Percentiles rank a stretch among this genome's conserved stretches.
Conservation (phyloP, 2,888 invertebrate genomes). For the Melolontha melolontha region DNA sequence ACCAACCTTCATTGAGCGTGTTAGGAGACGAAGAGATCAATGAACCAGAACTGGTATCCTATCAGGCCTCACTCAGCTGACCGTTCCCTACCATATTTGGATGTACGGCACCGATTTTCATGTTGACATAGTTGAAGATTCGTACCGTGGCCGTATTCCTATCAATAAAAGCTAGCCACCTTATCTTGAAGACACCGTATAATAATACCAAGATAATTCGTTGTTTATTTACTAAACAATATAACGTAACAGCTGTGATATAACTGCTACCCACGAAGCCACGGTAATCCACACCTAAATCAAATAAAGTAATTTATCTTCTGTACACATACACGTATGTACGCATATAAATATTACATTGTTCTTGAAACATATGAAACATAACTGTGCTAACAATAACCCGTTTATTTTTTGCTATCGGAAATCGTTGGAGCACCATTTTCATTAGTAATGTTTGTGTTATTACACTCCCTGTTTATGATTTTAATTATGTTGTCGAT, state of each 20-base stretch:
- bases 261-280: slow-evolving; percentile 19
- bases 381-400: slow-evolving; percentile 8
- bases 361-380: background rate
- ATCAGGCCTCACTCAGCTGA: slow-evolving; percentile 41
- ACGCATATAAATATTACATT: slow-evolving; percentile 8
- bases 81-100: slow-evolving; percentile 35
- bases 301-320: slow-evolving; percentile 20
- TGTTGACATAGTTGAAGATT: slow-evolving; percentile 35
- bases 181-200: slow-evolving; percentile 8
- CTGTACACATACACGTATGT: background rate
- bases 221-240: slow-evolving; percentile 17
- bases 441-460: slow-evolving; percentile 4
- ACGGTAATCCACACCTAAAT: slow-evolving; percentile 6
- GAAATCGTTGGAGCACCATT: slow-evolving; percentile 14
- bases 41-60: slow-evolving; percentile 49
- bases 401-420: slow-evolving; percentile 8
- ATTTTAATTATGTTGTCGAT: too few relatives aligned
- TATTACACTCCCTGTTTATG: too few relatives aligned
- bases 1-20: slow-evolving; percentile 53
- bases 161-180: slow-evolving; percentile 10
- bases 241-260: slow-evolving; percentile 8
- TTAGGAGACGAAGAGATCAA: slow-evolving; percentile 49
- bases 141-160: slow-evolving; percentile 10
- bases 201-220: slow-evolving; percentile 3
- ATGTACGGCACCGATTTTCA: slow-evolving; percentile 23